These are phyloP conservation scores for Cynopterus sphinx DNA, from an alignment of 2,797 vertebrate species.

Conservation along the genomic window DNA sequence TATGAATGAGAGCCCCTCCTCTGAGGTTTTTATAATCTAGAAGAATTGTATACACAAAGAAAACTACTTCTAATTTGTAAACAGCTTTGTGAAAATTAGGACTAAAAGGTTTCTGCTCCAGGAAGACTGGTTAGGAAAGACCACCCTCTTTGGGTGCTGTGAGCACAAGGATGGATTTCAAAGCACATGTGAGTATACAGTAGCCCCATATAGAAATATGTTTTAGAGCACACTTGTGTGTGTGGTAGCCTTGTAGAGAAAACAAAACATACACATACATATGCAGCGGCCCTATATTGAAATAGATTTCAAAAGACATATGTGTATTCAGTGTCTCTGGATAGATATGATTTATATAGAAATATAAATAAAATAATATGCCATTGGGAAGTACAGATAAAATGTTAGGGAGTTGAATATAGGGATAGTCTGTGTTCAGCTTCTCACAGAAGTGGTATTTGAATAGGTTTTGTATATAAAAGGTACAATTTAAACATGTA, in stretches of 20 bases:
- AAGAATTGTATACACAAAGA: background rate
- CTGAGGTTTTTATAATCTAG: background rate
- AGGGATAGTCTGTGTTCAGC: background rate
- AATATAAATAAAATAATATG: background rate
- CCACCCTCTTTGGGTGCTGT: background rate
- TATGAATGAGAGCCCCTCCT: background rate
- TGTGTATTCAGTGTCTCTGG: background rate
- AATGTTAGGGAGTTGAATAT: background rate
- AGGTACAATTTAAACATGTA: background rate
- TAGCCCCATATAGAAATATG: background rate
- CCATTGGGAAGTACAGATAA: background rate
- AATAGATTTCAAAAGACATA: background rate
- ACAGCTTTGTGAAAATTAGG: background rate
- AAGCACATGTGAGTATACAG: background rate
- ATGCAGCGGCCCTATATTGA: too few species aligned
- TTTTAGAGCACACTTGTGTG: background rate
- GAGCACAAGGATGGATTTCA: background rate
- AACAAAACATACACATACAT: too few species aligned
- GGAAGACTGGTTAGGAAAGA: background rate
- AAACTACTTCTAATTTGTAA: background rate
- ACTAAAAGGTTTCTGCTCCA: background rate
- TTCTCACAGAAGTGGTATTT: background rate
- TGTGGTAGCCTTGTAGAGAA: background rate
- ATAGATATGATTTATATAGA: background rate
- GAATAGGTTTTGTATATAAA: background rate